A percentile compares a stretch with the other conserved stretches of the same genome.
phyloP scores from a whole-genome alignment of 2,797 vertebrate species.

The Eospalax fontanierii region DNA sequence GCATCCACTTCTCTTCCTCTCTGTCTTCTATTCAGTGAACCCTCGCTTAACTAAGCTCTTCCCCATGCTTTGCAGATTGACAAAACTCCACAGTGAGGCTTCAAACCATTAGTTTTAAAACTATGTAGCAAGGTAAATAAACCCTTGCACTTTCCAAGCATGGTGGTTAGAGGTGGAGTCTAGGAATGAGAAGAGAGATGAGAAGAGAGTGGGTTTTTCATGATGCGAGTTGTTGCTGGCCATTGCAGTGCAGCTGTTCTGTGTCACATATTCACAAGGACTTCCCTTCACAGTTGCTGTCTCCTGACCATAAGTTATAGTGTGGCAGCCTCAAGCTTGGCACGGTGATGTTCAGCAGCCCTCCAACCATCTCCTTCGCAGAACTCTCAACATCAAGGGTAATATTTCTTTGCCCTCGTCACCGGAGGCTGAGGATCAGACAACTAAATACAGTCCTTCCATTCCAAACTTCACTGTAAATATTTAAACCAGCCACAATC shows the following conservation, averaged over 20 bases:
- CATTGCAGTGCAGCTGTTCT: not conserved
- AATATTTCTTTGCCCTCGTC: not conserved
- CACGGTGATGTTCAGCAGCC: not conserved
- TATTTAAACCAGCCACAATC: not conserved
- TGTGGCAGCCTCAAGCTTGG: not conserved
- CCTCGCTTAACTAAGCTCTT: not conserved
- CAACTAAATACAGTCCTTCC: not conserved
- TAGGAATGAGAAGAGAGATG: slow-evolving; percentile 16
- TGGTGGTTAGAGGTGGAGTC: not conserved
- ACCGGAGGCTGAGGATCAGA: not conserved
- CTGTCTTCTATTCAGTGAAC: not conserved
- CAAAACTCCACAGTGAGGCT: not conserved
- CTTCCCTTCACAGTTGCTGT: not conserved
- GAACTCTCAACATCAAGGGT: not conserved
- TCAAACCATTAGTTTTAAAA: not conserved
- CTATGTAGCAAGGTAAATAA: not conserved
- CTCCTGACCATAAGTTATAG: not conserved
- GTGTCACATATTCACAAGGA: not conserved
- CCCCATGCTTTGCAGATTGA: not conserved
- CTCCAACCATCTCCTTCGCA: not conserved
- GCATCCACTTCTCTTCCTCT: not conserved
- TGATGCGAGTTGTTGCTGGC: not conserved
- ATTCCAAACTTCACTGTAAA: not conserved
- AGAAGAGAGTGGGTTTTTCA: slow-evolving; percentile 10
- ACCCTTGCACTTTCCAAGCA: not conserved